Evolutionary conservation across 2,113 vertebrate genomes (phyloP), one percentile per base, ranked within the genome.

Genomic region (Theropithecus gelada): DNA sequence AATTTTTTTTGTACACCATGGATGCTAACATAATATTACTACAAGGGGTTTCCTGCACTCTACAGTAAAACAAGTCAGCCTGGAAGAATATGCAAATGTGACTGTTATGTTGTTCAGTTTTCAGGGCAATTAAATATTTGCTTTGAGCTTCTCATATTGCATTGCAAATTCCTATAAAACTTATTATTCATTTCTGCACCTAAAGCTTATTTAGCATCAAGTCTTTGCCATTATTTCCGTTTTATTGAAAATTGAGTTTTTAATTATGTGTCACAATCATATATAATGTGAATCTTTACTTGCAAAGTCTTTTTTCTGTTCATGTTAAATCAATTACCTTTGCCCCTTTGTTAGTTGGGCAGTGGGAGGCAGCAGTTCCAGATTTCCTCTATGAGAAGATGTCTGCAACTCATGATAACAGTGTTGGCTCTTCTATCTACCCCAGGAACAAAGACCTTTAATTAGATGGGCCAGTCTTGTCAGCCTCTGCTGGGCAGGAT

Each of bases 91-190:
- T 93, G 95, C 61, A 96, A 66, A 95, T 89, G 68, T 43, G 50
- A 48, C 55, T 48, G 81, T n/a, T 64, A 68, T 40, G 18, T 25
- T 93, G 17, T 80, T 85, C 61, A 32, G 8, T 94, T 97, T 97
- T 97, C 93, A 97, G 90, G 40, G 30, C 88, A 96, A 96, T 94
- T 96, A 96, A 97, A 94, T 94, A 96, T 94, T 97, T 94, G 50
- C 82, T 89, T 75, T 97, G 88, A 94, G 91, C 68, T 75, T 30
- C 38, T 82, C 43, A 23, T 25, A 75, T 59, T 81, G 38, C 59
- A 73, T 16, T 79, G 45, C 52, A 95, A 81, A 96, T 84, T 78
- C 88, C 40, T 61, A 81, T 68, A 93, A 88, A 79, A 85, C 13
- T 52, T 70, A 66, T 17, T 23, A 43, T 57, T 79, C n/a, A 61